Evolutionary conservation across 2,888 invertebrate genomes (phyloP).

Genomic region (Epinotia bilunana): DNA sequence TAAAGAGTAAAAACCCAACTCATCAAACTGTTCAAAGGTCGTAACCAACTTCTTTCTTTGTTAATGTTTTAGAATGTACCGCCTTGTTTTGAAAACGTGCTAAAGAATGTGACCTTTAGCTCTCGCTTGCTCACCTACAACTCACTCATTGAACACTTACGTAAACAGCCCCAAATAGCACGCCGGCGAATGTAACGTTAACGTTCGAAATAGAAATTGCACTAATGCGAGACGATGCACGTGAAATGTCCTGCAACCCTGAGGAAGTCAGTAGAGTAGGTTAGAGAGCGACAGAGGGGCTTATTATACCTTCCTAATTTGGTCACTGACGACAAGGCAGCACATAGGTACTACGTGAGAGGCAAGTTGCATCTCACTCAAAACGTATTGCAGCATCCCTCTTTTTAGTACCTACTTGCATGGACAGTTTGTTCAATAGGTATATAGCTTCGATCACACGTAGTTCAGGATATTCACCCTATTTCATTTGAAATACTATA

Average conservation of each 20-base stretch:
- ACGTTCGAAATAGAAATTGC: constrained; percentile 59
- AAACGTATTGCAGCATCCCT: no score
- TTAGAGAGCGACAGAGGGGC: not conserved
- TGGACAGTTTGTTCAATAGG: not conserved
- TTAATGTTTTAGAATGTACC: constrained; percentile 19
- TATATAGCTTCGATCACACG: no score
- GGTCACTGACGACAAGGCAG: not conserved
- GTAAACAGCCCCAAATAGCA: constrained; percentile 75
- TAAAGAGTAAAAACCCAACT: not conserved
- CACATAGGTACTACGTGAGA: not conserved
- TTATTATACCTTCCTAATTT: constrained; percentile 1
- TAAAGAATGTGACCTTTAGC: constrained; percentile 61
- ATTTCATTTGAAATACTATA: no score
- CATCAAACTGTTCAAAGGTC: not conserved
- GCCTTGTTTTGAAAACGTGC: constrained; percentile 48
- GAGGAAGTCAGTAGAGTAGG: not conserved
- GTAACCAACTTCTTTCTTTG: constrained; percentile 3
- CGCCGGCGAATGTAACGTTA: constrained; percentile 59
- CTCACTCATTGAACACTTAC: constrained; percentile 69
- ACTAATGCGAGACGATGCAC: constrained; percentile 30
- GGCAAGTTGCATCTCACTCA: no score
- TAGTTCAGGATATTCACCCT: no score
- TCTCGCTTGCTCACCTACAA: constrained; percentile 54
- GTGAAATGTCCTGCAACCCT: constrained; percentile 11
- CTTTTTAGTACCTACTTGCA: no score